phyloP scores from a whole-genome alignment of 2,888 invertebrate genomes.

The Laothoe populi region DNA sequence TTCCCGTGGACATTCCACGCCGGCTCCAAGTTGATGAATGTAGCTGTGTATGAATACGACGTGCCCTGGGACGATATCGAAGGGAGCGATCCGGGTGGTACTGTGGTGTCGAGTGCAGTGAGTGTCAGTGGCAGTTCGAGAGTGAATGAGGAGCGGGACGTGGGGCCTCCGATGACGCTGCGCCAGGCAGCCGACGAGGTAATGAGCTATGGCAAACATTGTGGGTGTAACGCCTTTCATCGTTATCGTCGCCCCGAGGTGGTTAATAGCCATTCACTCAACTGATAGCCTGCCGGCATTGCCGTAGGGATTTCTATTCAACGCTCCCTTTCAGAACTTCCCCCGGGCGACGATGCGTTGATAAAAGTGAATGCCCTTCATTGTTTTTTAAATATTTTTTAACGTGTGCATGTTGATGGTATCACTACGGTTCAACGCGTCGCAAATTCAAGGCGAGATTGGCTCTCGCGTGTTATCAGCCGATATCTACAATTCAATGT shows the following conservation, averaged over 20 bases:
- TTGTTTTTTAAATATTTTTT: slow-evolving; percentile 78
- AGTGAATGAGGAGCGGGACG: slow-evolving; percentile 67
- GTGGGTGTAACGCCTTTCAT: slow-evolving; percentile 67
- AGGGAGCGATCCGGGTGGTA: slow-evolving; percentile 52
- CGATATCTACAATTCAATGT: slow-evolving; percentile 44
- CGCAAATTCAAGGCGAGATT: slow-evolving; percentile 61
- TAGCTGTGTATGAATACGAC: slow-evolving; percentile 80
- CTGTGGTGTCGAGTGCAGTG: slow-evolving; percentile 75
- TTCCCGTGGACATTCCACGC: slow-evolving; percentile 83
- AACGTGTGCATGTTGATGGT: slow-evolving; percentile 65
- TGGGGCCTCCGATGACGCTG: slow-evolving; percentile 73
- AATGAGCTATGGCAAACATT: slow-evolving; percentile 70
- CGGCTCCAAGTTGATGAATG: slow-evolving; percentile 80
- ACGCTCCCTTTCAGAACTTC: slow-evolving; percentile 65
- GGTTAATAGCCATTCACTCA: slow-evolving; percentile 77
- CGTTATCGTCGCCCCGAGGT: slow-evolving; percentile 80
- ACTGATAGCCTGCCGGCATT: slow-evolving; percentile 70
- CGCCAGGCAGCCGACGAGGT: slow-evolving; percentile 76
- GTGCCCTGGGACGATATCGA: slow-evolving; percentile 82
- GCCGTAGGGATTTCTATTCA: slow-evolving; percentile 72
- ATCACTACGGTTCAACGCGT: slow-evolving; percentile 56
- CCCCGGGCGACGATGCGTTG: slow-evolving; percentile 77
- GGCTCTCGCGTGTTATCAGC: slow-evolving; percentile 61
- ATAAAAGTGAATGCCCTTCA: slow-evolving; percentile 78
- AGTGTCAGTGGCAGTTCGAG: slow-evolving; percentile 71